Evolutionary conservation across 2,113 vertebrate species (phyloP).

Genomic region (Petrocephalus microphthalmus): DNA sequence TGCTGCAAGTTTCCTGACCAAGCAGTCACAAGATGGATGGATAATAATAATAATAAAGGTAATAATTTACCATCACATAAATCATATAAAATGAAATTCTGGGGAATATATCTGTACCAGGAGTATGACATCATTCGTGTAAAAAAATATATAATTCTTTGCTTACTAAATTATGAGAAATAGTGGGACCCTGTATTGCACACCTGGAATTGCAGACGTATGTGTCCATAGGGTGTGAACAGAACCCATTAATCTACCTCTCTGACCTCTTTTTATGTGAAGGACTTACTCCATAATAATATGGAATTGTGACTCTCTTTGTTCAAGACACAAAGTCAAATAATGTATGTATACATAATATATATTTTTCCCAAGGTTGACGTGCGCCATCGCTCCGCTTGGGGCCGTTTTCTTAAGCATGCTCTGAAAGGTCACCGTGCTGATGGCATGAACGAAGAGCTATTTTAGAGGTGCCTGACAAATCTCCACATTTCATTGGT

Average conservation of each 20-base stretch:
- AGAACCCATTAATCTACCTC: background rate
- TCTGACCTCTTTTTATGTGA: background rate
- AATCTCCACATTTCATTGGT: constrained; percentile 24
- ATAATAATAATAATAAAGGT: background rate
- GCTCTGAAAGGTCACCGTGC: constrained; percentile 31
- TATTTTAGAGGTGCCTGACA: constrained; percentile 26
- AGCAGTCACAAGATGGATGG: background rate
- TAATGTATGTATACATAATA: background rate
- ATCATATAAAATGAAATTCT: background rate
- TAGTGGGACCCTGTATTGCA: background rate
- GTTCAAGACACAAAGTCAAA: background rate
- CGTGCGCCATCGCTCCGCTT: background rate
- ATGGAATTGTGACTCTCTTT: background rate
- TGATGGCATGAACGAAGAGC: constrained; percentile 31
- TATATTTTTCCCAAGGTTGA: background rate
- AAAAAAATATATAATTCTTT: background rate
- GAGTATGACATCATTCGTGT: background rate
- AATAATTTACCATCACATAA: background rate
- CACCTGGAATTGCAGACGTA: background rate
- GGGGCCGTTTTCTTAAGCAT: constrained; percentile 3
- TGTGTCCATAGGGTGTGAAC: background rate
- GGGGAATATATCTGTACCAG: background rate
- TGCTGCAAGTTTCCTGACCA: background rate
- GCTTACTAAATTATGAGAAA: background rate
- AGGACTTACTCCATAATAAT: background rate